Evolutionary conservation across 2,888 invertebrate genomes (phyloP).

Genomic region (Crossocerus cetratus): DNA sequence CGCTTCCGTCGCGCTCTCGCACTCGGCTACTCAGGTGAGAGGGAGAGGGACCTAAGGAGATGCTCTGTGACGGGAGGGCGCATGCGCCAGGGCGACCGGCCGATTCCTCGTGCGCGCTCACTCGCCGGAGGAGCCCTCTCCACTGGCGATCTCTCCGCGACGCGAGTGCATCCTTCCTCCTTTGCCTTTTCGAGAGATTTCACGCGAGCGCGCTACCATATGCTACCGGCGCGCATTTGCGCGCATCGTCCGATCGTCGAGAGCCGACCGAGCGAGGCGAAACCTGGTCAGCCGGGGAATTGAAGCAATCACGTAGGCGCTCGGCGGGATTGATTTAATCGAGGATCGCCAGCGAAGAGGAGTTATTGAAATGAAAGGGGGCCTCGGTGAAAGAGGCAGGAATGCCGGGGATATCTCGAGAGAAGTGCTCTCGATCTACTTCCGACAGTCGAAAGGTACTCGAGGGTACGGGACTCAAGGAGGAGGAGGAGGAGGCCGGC

Average conservation of each 20-base stretch:
- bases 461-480: background rate
- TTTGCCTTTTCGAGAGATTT: conserved; percentile 57
- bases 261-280: background rate
- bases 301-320: background rate
- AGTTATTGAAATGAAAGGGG: background rate
- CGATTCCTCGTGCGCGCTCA: conserved; percentile 36
- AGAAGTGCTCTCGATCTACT: background rate
- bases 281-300: background rate
- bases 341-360: too few species aligned
- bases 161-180: conserved; percentile 48
- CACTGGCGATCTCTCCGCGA: conserved; percentile 32
- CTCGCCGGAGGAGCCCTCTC: conserved; percentile 15
- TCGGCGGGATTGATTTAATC: background rate
- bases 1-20: conserved; percentile 3
- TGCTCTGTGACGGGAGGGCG: conserved; percentile 32
- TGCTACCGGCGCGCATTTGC: background rate
- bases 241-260: background rate
- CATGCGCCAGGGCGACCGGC: conserved; percentile 44
- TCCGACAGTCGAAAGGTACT: background rate
- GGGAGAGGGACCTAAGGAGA: background rate
- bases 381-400: background rate
- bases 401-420: background rate
- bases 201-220: conserved; percentile 9
- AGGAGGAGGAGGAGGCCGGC: background rate
- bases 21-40: conserved; percentile 1